Percentiles rank a stretch among this genome's conserved stretches.
phyloP scores from a whole-genome alignment of 2,113 vertebrate species.

The Dromiciops gliroides region DNA sequence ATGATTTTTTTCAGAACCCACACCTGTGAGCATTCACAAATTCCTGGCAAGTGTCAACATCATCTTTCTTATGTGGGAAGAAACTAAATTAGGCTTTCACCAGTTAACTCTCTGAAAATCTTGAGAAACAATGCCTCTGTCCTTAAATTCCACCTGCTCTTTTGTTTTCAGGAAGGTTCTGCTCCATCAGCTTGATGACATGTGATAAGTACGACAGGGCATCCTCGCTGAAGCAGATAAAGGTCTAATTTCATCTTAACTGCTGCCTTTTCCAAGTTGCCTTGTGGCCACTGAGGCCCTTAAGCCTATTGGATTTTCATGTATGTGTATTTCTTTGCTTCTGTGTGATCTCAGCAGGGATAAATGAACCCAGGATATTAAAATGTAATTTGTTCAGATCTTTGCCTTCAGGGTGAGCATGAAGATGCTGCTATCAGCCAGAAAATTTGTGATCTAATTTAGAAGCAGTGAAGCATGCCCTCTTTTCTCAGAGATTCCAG shows the following conservation, averaged over 20 bases:
- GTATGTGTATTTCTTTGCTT: slow-evolving; percentile 18
- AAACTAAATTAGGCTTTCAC: slow-evolving; percentile 18
- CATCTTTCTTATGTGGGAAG: slow-evolving; percentile 17
- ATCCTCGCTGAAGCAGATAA: not conserved
- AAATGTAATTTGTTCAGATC: slow-evolving; percentile 85
- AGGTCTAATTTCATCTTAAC: not conserved
- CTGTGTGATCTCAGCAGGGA: slow-evolving; percentile 68
- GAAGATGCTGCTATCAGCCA: slow-evolving; percentile 85
- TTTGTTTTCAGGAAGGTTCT: not conserved
- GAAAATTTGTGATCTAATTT: slow-evolving; percentile 91
- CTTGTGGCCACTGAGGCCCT: not conserved
- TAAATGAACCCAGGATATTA: slow-evolving; percentile 79
- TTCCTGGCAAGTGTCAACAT: slow-evolving; percentile 15
- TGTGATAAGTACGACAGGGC: not conserved
- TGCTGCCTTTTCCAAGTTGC: not conserved
- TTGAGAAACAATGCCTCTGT: slow-evolving; percentile 36
- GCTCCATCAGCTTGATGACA: not conserved
- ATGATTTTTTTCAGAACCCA: not conserved
- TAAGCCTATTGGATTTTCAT: slow-evolving; percentile 51
- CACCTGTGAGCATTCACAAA: not conserved
- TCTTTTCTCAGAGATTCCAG: slow-evolving; percentile 78
- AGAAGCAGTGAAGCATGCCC: slow-evolving; percentile 84
- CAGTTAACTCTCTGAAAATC: slow-evolving; percentile 27
- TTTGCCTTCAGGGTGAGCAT: slow-evolving; percentile 83
- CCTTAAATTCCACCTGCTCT: not conserved